Evolutionary conservation across 2,113 vertebrate genomes (phyloP), one percentile per base, ranked within the genome.

Genomic region (Oryzias melastigma): DNA sequence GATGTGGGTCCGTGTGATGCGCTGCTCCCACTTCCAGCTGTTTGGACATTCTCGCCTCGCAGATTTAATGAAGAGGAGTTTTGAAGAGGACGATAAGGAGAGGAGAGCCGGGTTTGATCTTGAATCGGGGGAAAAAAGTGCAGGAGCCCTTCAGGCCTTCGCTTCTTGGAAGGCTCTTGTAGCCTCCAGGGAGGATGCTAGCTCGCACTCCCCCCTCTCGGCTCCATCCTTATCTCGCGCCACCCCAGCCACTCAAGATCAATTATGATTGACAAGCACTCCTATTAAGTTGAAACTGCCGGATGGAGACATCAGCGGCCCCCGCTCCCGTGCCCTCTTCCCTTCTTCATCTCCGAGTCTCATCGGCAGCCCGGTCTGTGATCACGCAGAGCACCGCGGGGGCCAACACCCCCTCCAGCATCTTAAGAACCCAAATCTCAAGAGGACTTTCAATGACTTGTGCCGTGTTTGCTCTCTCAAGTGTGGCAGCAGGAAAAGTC

Each of bases 261-360:
- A 80, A 71, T 88, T 82, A 84, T 83, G 88, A 87, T 66, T 81
- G 86, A 88, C 77, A 77, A 62, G 72, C 40, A 41, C 61, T 71
- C 29, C 4, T 58, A 63, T 75, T 70, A 70, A 62, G 63, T 71
- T 82, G 67, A 58, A 51, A 71, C 63, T 52, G 66, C 74, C 84
- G 83, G 75, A 84, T 89, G 76, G 75, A 71, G 78, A 73, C 61
- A 58, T 43, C 51, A 65, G 8, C 25, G 22, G 52, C 17, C 29
- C 45, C 43, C 25, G 4, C 45, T 25, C 58, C 4, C 49, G 19
- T 43, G 35, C 52, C 49, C 12, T 48, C 46, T 52, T 79, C 71
- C 57, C 63, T 20, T 19, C 45, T 18, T 47, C 17, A 18, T 47
- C n/a, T 46, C 16, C 7, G 16, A 51, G 10, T 65, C 72, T 46